Percentiles rank a stretch among this genome's conserved stretches.
These are phyloP conservation scores for Zaprionus obscuricornis DNA, from an alignment of 2,888 invertebrate species.

Conservation along the genomic window DNA sequence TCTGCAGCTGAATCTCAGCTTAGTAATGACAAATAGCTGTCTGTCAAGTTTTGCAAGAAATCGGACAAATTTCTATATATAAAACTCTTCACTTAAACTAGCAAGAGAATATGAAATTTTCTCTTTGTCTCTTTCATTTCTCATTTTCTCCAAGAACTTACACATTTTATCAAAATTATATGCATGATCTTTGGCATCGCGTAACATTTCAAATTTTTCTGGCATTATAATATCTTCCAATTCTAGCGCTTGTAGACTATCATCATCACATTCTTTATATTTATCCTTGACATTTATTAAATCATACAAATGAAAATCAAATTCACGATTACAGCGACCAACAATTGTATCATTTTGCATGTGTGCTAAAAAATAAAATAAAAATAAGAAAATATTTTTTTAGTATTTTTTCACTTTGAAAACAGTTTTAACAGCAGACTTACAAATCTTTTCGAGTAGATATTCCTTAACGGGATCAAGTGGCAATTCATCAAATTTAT, in stretches of 20 bases:
- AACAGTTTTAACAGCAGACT: conserved; percentile 9
- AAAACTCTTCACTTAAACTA: too few relatives aligned
- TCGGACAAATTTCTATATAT: too few relatives aligned
- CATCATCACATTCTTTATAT: conserved; percentile 63
- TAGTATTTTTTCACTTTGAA: neutral
- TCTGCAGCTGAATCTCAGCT: too few relatives aligned
- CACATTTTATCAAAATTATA: conserved; percentile 75
- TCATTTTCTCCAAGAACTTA: conserved; percentile 54
- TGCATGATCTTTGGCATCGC: conserved; percentile 71
- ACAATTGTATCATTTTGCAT: conserved; percentile 78
- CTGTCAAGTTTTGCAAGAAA: too few relatives aligned
- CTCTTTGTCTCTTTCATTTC: neutral
- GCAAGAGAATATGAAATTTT: conserved; percentile 6
- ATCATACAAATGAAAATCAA: conserved; percentile 77
- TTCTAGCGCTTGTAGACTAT: conserved; percentile 53
- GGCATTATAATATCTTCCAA: conserved; percentile 79
- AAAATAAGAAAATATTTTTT: neutral
- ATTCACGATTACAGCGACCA: conserved; percentile 79
- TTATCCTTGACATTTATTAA: conserved; percentile 56
- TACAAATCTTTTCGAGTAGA: conserved; percentile 79
- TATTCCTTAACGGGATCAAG: conserved; percentile 81
- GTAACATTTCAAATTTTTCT: conserved; percentile 75
- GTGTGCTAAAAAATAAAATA: conserved; percentile 62
- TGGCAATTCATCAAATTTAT: conserved; percentile 81
- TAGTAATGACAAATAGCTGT: too few relatives aligned